Conservation (phyloP, 2,113 vertebrate genomes). For the Pteropus alecto region DNA sequence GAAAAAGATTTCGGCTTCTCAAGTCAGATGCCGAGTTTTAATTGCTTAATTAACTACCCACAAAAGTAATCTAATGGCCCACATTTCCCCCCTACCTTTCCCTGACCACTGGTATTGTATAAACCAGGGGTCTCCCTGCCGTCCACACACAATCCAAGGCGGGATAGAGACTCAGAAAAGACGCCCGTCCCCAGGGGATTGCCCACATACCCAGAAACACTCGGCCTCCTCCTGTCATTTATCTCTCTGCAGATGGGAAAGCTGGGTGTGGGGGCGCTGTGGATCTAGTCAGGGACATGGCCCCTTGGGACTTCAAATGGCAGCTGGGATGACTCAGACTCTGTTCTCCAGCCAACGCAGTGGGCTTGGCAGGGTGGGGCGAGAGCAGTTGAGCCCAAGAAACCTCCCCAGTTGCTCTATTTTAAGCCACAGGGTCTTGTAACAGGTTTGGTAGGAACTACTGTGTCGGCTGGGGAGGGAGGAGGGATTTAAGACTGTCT, state of each 20-base stretch:
- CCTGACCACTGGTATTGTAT: background rate
- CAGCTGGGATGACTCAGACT: conserved; percentile 66
- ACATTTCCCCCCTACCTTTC: background rate
- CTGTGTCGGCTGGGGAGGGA: background rate
- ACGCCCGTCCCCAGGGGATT: background rate
- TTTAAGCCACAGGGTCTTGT: conserved; percentile 35
- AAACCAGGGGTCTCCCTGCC: background rate
- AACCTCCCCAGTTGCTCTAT: background rate
- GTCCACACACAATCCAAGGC: background rate
- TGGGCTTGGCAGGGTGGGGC: background rate
- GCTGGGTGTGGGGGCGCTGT: background rate
- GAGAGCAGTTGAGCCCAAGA: background rate
- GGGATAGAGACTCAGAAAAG: background rate
- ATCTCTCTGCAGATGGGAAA: conserved; percentile 25
- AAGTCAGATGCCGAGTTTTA: background rate
- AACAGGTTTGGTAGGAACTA: background rate
- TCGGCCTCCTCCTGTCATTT: background rate
- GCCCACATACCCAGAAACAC: background rate
- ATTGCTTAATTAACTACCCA: background rate
- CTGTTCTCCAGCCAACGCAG: background rate
- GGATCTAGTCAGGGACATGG: background rate
- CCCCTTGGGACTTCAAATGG: background rate
- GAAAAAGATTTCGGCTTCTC: background rate
- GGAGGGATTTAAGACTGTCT: background rate
- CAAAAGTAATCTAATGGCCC: background rate